Conservation (phyloP, 2,797 vertebrate species). For the Pipistrellus kuhlii region DNA sequence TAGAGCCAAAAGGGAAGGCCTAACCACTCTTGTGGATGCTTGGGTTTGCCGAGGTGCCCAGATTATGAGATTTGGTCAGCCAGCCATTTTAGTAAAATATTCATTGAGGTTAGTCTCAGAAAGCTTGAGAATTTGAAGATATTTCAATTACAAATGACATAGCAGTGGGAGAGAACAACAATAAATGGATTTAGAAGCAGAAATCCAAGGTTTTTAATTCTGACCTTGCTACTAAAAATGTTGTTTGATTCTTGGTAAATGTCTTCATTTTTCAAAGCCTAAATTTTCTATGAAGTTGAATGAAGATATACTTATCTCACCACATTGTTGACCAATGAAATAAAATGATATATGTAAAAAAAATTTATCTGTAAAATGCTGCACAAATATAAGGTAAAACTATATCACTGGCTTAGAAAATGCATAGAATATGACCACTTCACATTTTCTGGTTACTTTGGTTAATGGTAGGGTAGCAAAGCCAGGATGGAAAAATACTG, state of each 20-base stretch:
- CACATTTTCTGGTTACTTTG: not conserved
- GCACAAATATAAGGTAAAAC: not conserved
- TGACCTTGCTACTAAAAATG: not conserved
- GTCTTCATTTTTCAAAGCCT: not conserved
- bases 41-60: not conserved
- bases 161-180: not conserved
- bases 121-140: not conserved
- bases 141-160: not conserved
- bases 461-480: not conserved
- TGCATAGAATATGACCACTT: not conserved
- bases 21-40: not conserved
- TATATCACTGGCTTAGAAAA: not conserved
- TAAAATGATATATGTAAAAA: not conserved
- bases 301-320: not conserved
- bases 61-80: not conserved
- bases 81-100: not conserved
- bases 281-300: not conserved
- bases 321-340: not conserved
- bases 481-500: not conserved
- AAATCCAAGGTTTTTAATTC: not conserved
- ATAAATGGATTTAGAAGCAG: not conserved
- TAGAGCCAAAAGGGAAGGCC: not conserved
- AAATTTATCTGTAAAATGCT: not conserved
- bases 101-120: not conserved
- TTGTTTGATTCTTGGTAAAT: conserved; percentile 1